Evolutionary conservation across 2,797 vertebrate genomes (phyloP).

Genomic region (Rhincodon typus): DNA sequence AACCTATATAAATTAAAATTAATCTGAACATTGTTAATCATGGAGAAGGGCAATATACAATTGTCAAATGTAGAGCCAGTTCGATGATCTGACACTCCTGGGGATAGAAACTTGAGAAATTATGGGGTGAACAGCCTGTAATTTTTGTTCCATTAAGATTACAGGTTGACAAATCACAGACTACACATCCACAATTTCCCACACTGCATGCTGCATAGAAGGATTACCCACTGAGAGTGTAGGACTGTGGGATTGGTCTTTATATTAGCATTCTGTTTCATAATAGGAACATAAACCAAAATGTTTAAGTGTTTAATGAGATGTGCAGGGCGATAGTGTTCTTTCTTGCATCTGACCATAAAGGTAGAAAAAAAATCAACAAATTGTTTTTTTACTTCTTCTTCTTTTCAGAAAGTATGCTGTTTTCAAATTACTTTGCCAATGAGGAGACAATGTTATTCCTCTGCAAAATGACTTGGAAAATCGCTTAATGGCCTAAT

Average conservation of each 20-base stretch:
- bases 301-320: conserved; percentile 1
- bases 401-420: background rate
- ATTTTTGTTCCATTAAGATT: conserved; percentile 22
- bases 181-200: background rate
- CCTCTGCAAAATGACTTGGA: conserved; percentile 12
- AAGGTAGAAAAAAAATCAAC: background rate
- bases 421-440: conserved; percentile 19
- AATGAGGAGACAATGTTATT: background rate
- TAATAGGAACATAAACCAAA: background rate
- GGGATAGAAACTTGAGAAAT: background rate
- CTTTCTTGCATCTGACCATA: background rate
- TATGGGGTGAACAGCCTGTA: background rate
- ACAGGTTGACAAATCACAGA: background rate
- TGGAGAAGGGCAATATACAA: background rate
- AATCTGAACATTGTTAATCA: background rate
- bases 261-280: background rate
- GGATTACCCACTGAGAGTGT: background rate
- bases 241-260: background rate
- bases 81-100: background rate
- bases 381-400: background rate
- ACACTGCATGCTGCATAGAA: background rate
- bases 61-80: background rate
- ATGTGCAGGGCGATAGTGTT: background rate
- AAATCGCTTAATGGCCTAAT: background rate
- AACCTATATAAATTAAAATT: background rate